Conservation (phyloP, 2,113 vertebrate species). For the Melanerpes formicivorus region DNA sequence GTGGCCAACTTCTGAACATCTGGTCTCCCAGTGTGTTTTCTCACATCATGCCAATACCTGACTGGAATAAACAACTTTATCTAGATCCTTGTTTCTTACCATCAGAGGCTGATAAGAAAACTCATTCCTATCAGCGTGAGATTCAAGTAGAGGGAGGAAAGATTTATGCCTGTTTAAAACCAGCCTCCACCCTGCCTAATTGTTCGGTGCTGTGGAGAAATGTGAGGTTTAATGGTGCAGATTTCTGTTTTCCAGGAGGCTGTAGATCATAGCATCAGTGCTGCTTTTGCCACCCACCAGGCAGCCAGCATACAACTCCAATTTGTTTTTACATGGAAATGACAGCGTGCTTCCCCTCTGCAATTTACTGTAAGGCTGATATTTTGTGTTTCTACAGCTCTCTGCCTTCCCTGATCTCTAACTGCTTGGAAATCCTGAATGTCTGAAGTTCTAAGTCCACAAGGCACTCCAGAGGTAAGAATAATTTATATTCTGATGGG, state of each 20-base stretch:
- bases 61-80: conserved; percentile 67
- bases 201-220: neutral
- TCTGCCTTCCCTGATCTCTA: neutral
- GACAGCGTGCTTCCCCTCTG: neutral
- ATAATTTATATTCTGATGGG: neutral
- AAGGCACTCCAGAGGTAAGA: neutral
- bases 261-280: neutral
- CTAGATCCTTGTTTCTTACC: conserved; percentile 43
- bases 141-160: conserved; percentile 18
- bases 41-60: conserved; percentile 51
- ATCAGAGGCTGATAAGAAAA: conserved; percentile 49
- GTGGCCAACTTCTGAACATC: conserved; percentile 36
- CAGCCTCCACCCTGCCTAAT: conserved; percentile 39
- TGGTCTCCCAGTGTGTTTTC: conserved; percentile 43
- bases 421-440: neutral
- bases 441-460: neutral
- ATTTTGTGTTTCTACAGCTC: neutral
- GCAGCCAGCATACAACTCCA: neutral
- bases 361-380: neutral
- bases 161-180: conserved; percentile 27
- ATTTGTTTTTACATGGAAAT: neutral
- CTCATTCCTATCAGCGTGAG: conserved; percentile 41
- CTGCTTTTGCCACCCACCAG: conserved; percentile 15
- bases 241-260: conserved; percentile 9
- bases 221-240: neutral